Conservation (phyloP, 2,797 vertebrate species). For the Moxostoma hubbsi region DNA sequence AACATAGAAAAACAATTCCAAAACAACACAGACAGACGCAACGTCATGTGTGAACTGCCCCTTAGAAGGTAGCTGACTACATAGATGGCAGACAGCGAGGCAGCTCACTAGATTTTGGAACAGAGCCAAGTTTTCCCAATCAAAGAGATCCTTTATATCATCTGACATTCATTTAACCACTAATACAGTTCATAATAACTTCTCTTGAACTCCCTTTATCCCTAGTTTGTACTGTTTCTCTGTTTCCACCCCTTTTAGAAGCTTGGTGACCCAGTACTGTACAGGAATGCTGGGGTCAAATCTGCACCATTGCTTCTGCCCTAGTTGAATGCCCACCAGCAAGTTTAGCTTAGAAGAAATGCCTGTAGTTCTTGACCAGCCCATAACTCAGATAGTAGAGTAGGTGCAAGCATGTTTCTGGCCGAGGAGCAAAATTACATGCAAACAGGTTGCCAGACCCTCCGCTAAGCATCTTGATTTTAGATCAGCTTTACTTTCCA, state of each 20-base stretch:
- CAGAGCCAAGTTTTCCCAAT: neutral
- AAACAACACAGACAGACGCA: no score
- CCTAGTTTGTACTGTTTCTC: neutral
- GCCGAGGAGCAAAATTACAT: neutral
- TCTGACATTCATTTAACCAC: neutral
- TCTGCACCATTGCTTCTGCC: slow-evolving; percentile 32
- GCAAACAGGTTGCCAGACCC: neutral
- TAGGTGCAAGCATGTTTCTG: neutral
- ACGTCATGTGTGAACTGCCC: no score
- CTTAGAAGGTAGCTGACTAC: neutral
- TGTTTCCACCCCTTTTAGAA: neutral
- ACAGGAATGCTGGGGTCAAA: slow-evolving; percentile 27
- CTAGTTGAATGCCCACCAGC: slow-evolving; percentile 3
- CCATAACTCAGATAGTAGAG: neutral
- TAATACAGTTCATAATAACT: slow-evolving; percentile 1
- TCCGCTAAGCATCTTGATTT: neutral
- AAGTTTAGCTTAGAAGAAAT: neutral
- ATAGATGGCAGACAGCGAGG: neutral
- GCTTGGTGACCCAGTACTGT: neutral
- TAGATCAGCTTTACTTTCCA: neutral
- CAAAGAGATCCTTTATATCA: neutral
- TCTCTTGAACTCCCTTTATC: neutral
- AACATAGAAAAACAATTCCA: no score
- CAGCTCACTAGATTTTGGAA: neutral
- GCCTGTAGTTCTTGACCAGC: neutral